Evolutionary conservation across 2,113 vertebrate species (phyloP).

Genomic region (Talpa occidentalis): DNA sequence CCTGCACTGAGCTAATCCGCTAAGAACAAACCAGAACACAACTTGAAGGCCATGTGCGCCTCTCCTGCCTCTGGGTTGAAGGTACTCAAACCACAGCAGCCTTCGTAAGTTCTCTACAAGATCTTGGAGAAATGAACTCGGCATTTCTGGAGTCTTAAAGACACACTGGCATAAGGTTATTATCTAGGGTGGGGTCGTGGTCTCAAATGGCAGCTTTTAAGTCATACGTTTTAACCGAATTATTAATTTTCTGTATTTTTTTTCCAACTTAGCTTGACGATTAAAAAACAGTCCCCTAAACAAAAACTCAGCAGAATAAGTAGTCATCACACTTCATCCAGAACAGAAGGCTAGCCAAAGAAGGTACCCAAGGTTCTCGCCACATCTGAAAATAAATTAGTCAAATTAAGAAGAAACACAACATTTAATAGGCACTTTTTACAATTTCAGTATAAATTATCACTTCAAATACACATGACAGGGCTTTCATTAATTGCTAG

Average conservation of each 20-base stretch:
- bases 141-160: not conserved
- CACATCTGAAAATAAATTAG: slow-evolving; percentile 33
- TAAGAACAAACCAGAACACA: not conserved
- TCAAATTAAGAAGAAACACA: slow-evolving; percentile 11
- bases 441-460: slow-evolving; percentile 60
- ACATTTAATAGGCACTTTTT: slow-evolving; percentile 61
- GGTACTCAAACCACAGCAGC: not conserved
- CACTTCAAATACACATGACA: slow-evolving; percentile 22
- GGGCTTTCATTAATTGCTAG: slow-evolving; percentile 66
- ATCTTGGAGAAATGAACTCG: too few relatives aligned
- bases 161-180: not conserved
- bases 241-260: not conserved
- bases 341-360: not conserved
- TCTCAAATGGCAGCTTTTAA: not conserved
- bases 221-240: not conserved
- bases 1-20: not conserved
- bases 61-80: not conserved
- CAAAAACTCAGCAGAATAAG: not conserved
- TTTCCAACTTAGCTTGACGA: slow-evolving; percentile 3
- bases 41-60: not conserved
- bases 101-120: too few relatives aligned
- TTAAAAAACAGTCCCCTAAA: not conserved
- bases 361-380: slow-evolving; percentile 4
- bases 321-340: not conserved
- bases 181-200: not conserved